Evolutionary conservation across 2,888 invertebrate species (phyloP), one percentile per base, ranked within the genome.

Genomic region (Minunthozetes semirufus): DNA sequence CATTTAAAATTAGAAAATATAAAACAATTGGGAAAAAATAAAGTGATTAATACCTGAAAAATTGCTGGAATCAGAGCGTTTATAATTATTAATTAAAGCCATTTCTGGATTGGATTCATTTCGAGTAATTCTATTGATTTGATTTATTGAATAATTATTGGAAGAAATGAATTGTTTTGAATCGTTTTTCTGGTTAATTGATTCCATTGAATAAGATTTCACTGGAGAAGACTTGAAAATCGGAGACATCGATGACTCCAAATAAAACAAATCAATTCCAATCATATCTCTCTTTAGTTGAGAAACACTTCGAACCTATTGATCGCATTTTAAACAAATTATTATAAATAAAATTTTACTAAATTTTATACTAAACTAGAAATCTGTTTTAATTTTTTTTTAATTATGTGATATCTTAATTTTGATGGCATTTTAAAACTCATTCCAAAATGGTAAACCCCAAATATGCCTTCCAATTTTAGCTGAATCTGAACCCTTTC

Each of bases 221-320:
- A 63, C 15, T 13, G 9, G 61, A 59, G 56, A 25, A 19, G 56
- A 59, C 8, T n/a, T 59, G 22, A 13, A 19, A 59, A 15, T 19
- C 3, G 63, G 42, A 48, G 48, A 48, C 48, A 13, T 2, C 33
- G 33, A 48, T 42, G 61, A 27, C 19, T 90, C 89, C 81, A 94
- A 85, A 82, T 93, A 93, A 84, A 95, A 95, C 5, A 93, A 93
- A 82, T 94, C 93, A 73, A 93, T 89, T 80, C 93, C 93, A 17
- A 92, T 90, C 81, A 94, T 93, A 82, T 95, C 95, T 82, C 94
- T 93, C 70, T 94, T 88, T 73, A 96, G 85, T 81, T 95, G 95
- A 0, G 94, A 94, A 83, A 94, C 96, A 83, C 95, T 94, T 80
- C 93, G 87, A 3, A 95, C 91, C 93, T 92, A 81, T 13, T 13